A percentile compares a stretch with the other conserved stretches of the same genome.
Conservation (phyloP, 2,113 vertebrate species). For the Gorsachius goisagi region DNA sequence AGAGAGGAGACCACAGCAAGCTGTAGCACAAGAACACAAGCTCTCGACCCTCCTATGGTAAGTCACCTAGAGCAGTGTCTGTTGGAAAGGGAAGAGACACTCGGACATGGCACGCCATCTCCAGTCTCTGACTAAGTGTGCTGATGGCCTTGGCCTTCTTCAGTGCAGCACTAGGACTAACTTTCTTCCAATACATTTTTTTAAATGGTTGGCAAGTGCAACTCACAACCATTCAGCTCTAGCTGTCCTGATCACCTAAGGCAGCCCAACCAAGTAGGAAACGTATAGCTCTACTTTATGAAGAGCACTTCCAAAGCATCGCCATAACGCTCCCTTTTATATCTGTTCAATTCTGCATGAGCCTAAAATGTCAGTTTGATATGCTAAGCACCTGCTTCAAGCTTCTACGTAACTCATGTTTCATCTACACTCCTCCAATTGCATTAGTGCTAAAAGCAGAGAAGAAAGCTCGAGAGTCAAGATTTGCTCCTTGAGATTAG, state of each 20-base stretch:
- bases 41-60: background rate
- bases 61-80: background rate
- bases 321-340: fast-evolving
- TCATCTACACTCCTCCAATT: background rate
- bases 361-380: background rate
- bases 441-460: background rate
- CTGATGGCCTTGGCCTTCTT: background rate
- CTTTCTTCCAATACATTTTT: background rate
- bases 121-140: background rate
- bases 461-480: background rate
- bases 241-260: background rate
- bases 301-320: background rate
- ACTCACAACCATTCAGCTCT: background rate
- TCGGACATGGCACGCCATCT: fast-evolving
- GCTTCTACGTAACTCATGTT: background rate
- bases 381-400: background rate
- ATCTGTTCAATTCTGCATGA: background rate
- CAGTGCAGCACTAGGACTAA: background rate
- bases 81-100: background rate
- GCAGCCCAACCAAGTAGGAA: background rate
- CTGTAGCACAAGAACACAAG: background rate
- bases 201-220: background rate
- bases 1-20: background rate
- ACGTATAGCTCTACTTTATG: background rate
- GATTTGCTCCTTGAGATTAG: background rate